Evolutionary conservation across 1,140 invertebrate species (phyloP), one percentile per base, ranked within the genome.

Genomic region (Drosophila biarmipes): DNA sequence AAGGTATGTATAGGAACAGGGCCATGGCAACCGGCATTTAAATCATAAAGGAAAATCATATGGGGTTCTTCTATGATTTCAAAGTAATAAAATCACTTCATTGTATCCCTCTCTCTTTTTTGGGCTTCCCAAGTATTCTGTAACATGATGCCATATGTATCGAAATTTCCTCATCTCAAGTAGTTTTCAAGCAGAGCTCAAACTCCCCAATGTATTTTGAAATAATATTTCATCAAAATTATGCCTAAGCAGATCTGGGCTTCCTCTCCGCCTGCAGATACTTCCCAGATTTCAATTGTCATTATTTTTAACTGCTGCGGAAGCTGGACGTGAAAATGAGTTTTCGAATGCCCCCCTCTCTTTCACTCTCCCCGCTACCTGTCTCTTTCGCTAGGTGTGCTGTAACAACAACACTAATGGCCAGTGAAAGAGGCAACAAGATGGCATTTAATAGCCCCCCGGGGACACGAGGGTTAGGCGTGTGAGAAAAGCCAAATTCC

Each of bases 281-380:
- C 45, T 84, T 62, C 62, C 66, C 77, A 55, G 80, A 73, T 85
- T 85, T 80, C 77, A 77, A 77, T 86, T 86, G 81, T 86, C 81
- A 86, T 86, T 86, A 86, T 75, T 71, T 86, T 86, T 86, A 87
- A 86, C 81, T 81, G 81, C 73, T 66, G 73, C 81, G 81, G 81
- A 87, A 87, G 78, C 82, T 86, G 21, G 34, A 49, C 51, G 43
- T 48, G 66, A 69, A 69, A 71, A 69, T 71, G 67, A 56, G 49
- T 38, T 56, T 71, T 73, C 61, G 81, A 85, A 85, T 87, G 81
- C 73, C 15, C 14, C 17, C 5, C 21, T 53, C 29, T 55, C 31
- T 27, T 6, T 49, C 54, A 49, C 34, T 15, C 42, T 38, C 19
- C 24, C 59, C 29, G 59, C 53, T 15, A 46, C 40, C 38, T 12